Conservation (phyloP, 1,140 invertebrate genomes). For the Parapsyche elsis region DNA sequence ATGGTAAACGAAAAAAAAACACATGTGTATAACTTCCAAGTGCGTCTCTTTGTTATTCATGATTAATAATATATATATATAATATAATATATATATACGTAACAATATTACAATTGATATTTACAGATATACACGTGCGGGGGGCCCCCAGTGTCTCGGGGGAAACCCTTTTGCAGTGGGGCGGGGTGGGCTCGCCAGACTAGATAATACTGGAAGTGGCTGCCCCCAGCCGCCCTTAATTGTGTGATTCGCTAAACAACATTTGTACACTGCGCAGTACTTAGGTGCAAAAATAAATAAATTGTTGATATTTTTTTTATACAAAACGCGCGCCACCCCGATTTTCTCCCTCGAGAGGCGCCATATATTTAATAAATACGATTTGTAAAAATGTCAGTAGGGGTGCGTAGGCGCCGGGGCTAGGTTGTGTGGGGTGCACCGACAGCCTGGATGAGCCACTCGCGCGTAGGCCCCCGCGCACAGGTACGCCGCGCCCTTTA, state of each 20-base stretch:
- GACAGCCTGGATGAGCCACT: constrained; percentile 75
- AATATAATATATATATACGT: background rate
- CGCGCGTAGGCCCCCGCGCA: constrained; percentile 85
- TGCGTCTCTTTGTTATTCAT: constrained; percentile 28
- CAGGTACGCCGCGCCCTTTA: constrained; percentile 80
- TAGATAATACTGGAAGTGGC: constrained; percentile 68
- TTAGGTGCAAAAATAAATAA: constrained; percentile 55
- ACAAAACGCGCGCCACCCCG: constrained; percentile 45
- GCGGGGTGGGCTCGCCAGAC: constrained; percentile 61
- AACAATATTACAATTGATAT: constrained; percentile 43
- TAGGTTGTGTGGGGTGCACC: constrained; percentile 65
- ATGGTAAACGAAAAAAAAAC: background rate
- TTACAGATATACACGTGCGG: constrained; percentile 48
- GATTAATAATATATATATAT: constrained; percentile 15
- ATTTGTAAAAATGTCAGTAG: constrained; percentile 51
- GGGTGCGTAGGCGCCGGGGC: constrained; percentile 63
- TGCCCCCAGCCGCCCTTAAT: background rate
- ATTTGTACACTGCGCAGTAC: constrained; percentile 46
- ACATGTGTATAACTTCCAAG: constrained; percentile 20
- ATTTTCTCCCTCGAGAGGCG: background rate
- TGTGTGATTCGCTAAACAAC: constrained; percentile 30
- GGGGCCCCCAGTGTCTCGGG: background rate
- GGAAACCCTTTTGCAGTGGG: constrained; percentile 13
- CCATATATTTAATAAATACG: constrained; percentile 17
- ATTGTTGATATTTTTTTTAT: constrained; percentile 51